These are phyloP conservation scores for Trochalopteron elliotii DNA, from an alignment of 2,113 vertebrate species.

Conservation along the genomic window DNA sequence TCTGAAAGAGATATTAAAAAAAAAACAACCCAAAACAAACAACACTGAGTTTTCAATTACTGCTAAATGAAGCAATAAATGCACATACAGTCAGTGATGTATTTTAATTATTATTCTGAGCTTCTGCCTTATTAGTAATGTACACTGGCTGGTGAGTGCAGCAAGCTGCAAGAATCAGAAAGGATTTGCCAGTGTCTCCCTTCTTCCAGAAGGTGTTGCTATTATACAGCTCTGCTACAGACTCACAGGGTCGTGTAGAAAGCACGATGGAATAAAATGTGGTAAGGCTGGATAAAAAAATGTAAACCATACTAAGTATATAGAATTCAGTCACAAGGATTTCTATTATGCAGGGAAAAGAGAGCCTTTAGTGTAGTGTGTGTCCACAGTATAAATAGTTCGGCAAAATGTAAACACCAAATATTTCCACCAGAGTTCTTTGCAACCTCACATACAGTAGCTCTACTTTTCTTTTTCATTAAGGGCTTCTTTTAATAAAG, in stretches of 20 bases:
- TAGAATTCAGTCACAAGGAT: conserved; percentile 74
- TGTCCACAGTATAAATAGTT: conserved; percentile 72
- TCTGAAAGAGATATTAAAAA: not conserved
- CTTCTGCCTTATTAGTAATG: not conserved
- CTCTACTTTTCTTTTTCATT: conserved; percentile 73
- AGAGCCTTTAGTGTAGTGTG: conserved; percentile 67
- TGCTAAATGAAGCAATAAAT: conserved; percentile 35
- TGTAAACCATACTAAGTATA: conserved; percentile 63
- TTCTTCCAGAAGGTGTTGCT: conserved; percentile 76
- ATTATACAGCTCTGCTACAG: conserved; percentile 29
- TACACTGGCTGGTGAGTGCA: not conserved
- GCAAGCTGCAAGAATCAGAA: not conserved
- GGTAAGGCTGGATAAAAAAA: conserved; percentile 64
- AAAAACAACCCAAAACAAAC: not conserved
- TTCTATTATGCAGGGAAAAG: conserved; percentile 74
- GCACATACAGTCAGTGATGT: not conserved
- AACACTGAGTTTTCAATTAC: not conserved
- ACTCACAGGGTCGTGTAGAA: not conserved
- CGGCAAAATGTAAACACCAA: conserved; percentile 77
- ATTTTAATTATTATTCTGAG: conserved; percentile 9
- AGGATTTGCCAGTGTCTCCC: not conserved
- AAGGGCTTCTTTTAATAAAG: conserved; percentile 71
- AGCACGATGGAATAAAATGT: conserved; percentile 54
- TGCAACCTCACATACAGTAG: conserved; percentile 71
- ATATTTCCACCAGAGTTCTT: conserved; percentile 74